Evolutionary conservation across 2,113 vertebrate genomes (phyloP).

Genomic region (Oenanthe oenanthe): DNA sequence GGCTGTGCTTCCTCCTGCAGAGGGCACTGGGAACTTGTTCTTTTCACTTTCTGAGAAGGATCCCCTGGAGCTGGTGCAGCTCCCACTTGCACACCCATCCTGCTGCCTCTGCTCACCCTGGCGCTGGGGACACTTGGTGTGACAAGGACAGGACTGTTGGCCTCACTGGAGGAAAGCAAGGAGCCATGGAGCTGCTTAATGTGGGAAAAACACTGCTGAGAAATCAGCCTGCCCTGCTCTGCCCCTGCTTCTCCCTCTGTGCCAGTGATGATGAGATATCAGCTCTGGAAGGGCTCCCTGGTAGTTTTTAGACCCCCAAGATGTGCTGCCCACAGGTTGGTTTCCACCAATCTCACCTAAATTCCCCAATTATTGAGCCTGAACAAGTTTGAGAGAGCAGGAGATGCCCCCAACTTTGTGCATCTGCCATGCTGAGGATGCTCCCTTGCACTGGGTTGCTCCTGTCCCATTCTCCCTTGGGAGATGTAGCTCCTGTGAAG

Average conservation of each 20-base stretch:
- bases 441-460: not conserved
- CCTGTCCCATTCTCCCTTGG: not conserved
- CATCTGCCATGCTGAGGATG: not conserved
- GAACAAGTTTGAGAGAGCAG: fast-evolving
- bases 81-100: fast-evolving
- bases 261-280: fast-evolving
- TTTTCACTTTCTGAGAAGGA: not conserved
- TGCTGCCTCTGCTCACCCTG: fast-evolving
- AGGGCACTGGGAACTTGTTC: constrained; percentile 58
- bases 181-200: fast-evolving
- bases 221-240: not conserved
- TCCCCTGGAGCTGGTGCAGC: not conserved
- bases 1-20: constrained; percentile 49
- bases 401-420: not conserved
- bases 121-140: not conserved
- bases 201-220: not conserved
- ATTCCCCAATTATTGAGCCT: not conserved
- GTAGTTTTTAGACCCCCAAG: not conserved
- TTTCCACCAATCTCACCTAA: not conserved
- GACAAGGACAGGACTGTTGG: not conserved
- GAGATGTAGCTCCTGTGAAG: not conserved
- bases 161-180: not conserved
- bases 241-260: not conserved
- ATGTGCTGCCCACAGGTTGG: not conserved
- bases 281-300: not conserved